A percentile compares a stretch with the other conserved stretches of the same genome.
Evolutionary conservation across 2,797 vertebrate genomes (phyloP).

Genomic region (Aldrovandia affinis): DNA sequence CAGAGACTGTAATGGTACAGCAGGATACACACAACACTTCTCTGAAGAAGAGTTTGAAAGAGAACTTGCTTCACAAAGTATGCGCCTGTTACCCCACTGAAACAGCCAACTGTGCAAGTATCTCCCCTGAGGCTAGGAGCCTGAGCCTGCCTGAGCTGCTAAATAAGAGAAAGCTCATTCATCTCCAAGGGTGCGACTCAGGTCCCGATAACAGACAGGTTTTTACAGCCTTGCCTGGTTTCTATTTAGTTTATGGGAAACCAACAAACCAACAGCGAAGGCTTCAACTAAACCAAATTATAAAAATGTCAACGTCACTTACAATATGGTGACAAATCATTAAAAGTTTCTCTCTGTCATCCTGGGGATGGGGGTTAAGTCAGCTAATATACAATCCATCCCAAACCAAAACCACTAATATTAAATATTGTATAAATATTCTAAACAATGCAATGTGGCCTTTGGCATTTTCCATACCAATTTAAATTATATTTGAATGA

Average conservation of each 20-base stretch:
- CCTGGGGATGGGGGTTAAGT: too few relatives aligned
- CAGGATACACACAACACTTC: neutral
- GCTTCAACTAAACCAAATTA: neutral
- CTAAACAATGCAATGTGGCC: too few relatives aligned
- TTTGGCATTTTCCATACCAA: too few relatives aligned
- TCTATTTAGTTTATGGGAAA: neutral
- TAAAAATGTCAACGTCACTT: neutral
- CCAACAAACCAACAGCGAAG: neutral
- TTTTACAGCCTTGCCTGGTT: neutral
- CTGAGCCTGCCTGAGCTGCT: neutral
- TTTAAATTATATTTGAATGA: too few relatives aligned
- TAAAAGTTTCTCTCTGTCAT: too few relatives aligned
- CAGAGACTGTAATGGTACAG: neutral
- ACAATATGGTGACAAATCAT: neutral
- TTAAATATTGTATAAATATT: too few relatives aligned
- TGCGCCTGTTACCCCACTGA: neutral
- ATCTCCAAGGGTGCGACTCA: neutral
- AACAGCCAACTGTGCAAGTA: neutral
- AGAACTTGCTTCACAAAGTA: neutral
- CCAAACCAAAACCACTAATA: too few relatives aligned
- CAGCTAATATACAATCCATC: too few relatives aligned
- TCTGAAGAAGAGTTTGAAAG: neutral
- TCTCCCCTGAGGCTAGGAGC: neutral
- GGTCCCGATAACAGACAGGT: too few relatives aligned
- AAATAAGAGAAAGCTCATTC: conserved; percentile 1